Percentiles rank a stretch among this genome's conserved stretches.
Evolutionary conservation across 2,888 invertebrate genomes (phyloP).

Genomic region (Stenodera caucasica): DNA sequence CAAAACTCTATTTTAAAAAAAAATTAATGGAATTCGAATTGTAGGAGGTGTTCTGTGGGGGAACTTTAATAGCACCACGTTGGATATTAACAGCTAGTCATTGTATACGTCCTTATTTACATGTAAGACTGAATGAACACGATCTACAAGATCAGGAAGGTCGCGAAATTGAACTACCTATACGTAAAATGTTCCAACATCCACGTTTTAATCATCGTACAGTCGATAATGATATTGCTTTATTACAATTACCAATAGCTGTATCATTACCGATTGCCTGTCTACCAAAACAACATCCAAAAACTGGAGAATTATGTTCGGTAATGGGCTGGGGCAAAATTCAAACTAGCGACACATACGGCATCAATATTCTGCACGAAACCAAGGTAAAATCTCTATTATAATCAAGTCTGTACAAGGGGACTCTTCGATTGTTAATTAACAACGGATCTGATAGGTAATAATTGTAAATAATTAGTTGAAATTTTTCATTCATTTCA

Average conservation of each 20-base stretch:
- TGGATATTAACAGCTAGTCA: conserved; percentile 91
- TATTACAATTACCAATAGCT: conserved; percentile 66
- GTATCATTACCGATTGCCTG: conserved; percentile 64
- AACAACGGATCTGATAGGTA: too few relatives aligned
- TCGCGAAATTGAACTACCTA: conserved; percentile 76
- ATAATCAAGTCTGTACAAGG: too few relatives aligned
- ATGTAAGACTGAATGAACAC: conserved; percentile 84
- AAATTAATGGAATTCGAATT: conserved; percentile 33
- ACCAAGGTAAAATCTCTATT: conserved; percentile 81
- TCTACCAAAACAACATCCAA: conserved; percentile 69
- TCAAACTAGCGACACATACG: conserved; percentile 72
- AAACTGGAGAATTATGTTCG: conserved; percentile 72
- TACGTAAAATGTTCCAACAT: conserved; percentile 76
- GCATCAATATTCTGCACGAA: conserved; percentile 83
- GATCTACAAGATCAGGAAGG: conserved; percentile 73
- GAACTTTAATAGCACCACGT: conserved; percentile 76
- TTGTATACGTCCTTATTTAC: conserved; percentile 76
- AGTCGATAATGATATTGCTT: conserved; percentile 90
- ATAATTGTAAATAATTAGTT: too few relatives aligned
- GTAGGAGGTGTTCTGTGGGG: conserved; percentile 87
- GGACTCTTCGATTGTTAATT: too few relatives aligned
- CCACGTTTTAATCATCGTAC: conserved; percentile 85
- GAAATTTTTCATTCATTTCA: too few relatives aligned
- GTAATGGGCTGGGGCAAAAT: conserved; percentile 95
- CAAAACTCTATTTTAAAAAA: neutral